Conservation (phyloP, 2,888 invertebrate genomes). For the Zygogramma bicolorata region DNA sequence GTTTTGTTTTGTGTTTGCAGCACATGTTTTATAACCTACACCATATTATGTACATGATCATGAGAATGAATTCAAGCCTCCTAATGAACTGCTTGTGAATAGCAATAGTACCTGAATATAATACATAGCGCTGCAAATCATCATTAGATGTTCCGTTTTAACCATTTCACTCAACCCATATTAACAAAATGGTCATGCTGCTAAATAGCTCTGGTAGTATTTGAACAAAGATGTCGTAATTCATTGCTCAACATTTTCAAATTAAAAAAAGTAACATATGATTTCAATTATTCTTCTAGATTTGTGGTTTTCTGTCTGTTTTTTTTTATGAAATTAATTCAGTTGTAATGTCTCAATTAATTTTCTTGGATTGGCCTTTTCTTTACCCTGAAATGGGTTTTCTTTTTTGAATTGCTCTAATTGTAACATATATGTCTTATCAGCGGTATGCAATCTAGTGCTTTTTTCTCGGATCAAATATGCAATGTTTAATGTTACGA, state of each 20-base stretch:
- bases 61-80: slow-evolving; percentile 20
- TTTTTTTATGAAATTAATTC: too few relatives aligned
- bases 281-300: too few relatives aligned
- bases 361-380: too few relatives aligned
- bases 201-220: slow-evolving; percentile 23
- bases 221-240: slow-evolving; percentile 23
- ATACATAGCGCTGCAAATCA: slow-evolving; percentile 55
- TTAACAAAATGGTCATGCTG: slow-evolving; percentile 13
- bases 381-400: too few relatives aligned
- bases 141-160: slow-evolving; percentile 25
- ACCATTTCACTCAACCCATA: slow-evolving; percentile 25
- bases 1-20: slow-evolving; percentile 46
- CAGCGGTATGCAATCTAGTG: too few relatives aligned
- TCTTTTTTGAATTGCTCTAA: too few relatives aligned
- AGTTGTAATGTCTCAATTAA: too few relatives aligned
- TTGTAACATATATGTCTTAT: too few relatives aligned
- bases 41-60: slow-evolving; percentile 45
- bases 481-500: too few relatives aligned
- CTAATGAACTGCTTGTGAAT: slow-evolving; percentile 40
- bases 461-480: too few relatives aligned
- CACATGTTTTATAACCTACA: slow-evolving; percentile 54
- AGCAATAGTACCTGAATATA: slow-evolving; percentile 67
- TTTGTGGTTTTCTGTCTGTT: too few relatives aligned
- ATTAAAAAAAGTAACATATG: neutral
- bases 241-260: slow-evolving; percentile 25